phyloP scores from a whole-genome alignment of 2,888 invertebrate genomes.

The Physocephala rufipes region DNA sequence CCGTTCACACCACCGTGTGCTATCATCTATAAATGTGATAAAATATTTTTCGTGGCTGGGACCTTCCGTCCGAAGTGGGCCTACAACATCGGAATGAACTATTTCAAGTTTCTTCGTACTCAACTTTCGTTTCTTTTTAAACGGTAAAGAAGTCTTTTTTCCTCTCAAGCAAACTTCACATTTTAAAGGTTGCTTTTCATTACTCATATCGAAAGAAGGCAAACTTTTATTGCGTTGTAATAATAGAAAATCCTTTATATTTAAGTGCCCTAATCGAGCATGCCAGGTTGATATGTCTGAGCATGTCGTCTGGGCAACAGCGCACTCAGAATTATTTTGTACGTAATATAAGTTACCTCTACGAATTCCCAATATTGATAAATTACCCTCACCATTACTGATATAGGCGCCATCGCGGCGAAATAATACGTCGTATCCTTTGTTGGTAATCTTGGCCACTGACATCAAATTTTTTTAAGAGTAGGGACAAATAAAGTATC shows the following conservation, averaged over 20 bases:
- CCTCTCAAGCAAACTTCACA: conserved; percentile 38
- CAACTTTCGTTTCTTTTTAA: conserved; percentile 21
- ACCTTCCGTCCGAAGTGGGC: conserved; percentile 35
- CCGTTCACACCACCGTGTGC: conserved; percentile 32
- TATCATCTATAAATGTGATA: conserved; percentile 39
- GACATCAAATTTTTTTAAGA: conserved; percentile 38
- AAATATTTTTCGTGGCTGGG: conserved; percentile 37
- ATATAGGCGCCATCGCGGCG: conserved; percentile 33
- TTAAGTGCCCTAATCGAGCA: conserved; percentile 37
- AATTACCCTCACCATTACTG: conserved; percentile 29
- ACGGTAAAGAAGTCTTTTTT: conserved; percentile 38
- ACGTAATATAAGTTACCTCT: conserved; percentile 39
- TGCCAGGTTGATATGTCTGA: conserved; percentile 41
- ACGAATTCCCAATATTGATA: conserved; percentile 35
- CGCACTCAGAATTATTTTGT: conserved; percentile 34
- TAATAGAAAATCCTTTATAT: conserved; percentile 37
- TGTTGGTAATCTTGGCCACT: conserved; percentile 41
- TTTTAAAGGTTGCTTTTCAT: conserved; percentile 23
- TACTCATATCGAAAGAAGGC: conserved; percentile 8
- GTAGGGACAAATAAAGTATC: conserved; percentile 39
- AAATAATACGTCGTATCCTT: conserved; percentile 39
- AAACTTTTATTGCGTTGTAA: conserved; percentile 21
- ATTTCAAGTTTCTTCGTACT: conserved; percentile 35
- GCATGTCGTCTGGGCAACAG: conserved; percentile 38
- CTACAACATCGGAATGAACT: conserved; percentile 40